phyloP scores from a whole-genome alignment of 1,140 invertebrate species.

The Cherax quadricarinatus region DNA sequence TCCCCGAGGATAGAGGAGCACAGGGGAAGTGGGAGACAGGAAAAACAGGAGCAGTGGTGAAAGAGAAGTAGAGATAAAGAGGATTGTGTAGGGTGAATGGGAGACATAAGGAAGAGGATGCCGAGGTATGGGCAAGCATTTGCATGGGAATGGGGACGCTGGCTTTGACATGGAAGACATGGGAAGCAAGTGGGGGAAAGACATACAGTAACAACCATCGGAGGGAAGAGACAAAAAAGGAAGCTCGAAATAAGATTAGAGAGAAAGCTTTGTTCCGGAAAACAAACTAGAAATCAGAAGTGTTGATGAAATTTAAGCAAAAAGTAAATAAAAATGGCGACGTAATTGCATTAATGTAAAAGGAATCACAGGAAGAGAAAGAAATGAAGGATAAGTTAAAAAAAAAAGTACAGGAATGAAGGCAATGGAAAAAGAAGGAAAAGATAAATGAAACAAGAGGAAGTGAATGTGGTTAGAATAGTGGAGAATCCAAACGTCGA shows the following conservation, averaged over 20 bases:
- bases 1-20: not conserved
- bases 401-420: not conserved
- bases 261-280: not conserved
- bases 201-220: not conserved
- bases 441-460: not conserved
- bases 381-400: not conserved
- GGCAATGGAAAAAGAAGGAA: not conserved
- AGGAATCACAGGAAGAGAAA: constrained; percentile 37
- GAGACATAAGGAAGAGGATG: not conserved
- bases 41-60: not conserved
- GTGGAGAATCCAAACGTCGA: too few relatives aligned
- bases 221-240: not conserved
- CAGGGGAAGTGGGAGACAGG: constrained; percentile 11
- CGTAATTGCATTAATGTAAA: too few relatives aligned
- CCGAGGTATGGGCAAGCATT: not conserved
- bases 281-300: too few relatives aligned
- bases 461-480: too few relatives aligned
- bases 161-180: too few relatives aligned
- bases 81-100: not conserved
- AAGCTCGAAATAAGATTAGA: not conserved
- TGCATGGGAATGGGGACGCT: not conserved
- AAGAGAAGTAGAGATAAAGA: constrained; percentile 21
- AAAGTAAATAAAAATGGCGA: too few relatives aligned
- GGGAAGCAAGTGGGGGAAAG: not conserved
- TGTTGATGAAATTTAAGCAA: too few relatives aligned